Percentiles rank a stretch among this genome's conserved stretches.
phyloP scores from a whole-genome alignment of 1,140 invertebrate species.

The Solen grandis region DNA sequence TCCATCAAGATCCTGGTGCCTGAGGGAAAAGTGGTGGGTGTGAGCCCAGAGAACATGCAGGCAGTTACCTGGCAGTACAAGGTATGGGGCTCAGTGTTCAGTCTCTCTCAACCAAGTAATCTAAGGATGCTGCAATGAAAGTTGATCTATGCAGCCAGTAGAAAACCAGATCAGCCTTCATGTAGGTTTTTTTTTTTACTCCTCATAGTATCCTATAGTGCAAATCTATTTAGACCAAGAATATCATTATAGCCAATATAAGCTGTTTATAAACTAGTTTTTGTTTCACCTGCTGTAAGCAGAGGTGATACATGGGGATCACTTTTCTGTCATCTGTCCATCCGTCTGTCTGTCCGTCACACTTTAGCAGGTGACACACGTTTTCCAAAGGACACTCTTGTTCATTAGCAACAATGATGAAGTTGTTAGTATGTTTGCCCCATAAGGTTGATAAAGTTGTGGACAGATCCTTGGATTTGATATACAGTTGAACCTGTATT shows the following conservation, averaged over 20 bases:
- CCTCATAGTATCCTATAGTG: neutral
- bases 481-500: no score
- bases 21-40: constrained; percentile 73
- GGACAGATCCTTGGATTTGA: no score
- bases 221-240: neutral
- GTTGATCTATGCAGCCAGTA: neutral
- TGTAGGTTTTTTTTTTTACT: neutral
- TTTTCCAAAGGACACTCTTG: no score
- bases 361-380: no score
- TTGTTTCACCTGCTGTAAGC: no score
- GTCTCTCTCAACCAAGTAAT: neutral
- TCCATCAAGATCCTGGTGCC: constrained; percentile 76
- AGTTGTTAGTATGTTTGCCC: no score
- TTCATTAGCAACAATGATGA: no score
- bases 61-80: constrained; percentile 75
- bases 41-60: constrained; percentile 68
- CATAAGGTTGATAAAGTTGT: no score
- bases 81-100: constrained; percentile 56
- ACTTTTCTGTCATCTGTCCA: no score
- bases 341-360: no score
- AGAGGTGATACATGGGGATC: no score
- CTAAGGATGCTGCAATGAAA: neutral
- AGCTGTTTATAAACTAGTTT: neutral
- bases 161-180: neutral
- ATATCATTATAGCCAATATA: neutral